phyloP scores from a whole-genome alignment of 1,140 invertebrate genomes.

The Trigoniulus corallinus region DNA sequence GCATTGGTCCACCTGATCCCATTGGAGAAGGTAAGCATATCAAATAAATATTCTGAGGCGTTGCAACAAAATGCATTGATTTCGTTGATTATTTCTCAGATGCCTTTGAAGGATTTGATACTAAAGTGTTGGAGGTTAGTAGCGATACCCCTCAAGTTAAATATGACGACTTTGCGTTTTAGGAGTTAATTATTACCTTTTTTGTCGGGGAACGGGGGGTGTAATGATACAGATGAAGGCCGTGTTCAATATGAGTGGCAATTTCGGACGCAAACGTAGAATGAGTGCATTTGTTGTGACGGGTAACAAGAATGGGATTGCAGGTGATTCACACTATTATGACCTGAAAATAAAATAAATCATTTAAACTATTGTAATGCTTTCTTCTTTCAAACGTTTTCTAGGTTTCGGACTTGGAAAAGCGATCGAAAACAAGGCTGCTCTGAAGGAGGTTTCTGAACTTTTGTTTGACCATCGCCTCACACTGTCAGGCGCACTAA shows the following conservation, averaged over 20 bases:
- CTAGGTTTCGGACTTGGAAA: constrained; percentile 51
- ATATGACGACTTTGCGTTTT: no score
- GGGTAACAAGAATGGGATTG: constrained; percentile 76
- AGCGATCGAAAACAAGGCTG: constrained; percentile 40
- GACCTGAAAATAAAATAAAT: no score
- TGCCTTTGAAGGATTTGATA: constrained; percentile 71
- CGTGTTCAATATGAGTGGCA: constrained; percentile 68
- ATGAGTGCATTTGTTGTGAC: constrained; percentile 55
- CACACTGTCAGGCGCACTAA: background rate
- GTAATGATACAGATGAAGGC: constrained; percentile 37
- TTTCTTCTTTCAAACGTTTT: constrained; percentile 7
- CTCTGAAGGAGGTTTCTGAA: constrained; percentile 37
- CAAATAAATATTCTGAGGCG: no score
- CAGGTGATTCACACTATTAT: constrained; percentile 29
- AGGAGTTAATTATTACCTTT: no score
- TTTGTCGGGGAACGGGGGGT: no score
- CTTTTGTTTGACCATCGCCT: no score
- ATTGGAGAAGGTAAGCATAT: constrained; percentile 54
- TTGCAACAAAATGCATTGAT: no score
- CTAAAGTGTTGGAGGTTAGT: constrained; percentile 55
- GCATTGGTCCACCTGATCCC: constrained; percentile 70
- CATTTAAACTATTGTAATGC: no score
- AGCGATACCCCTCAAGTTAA: no score
- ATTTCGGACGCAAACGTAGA: constrained; percentile 52
- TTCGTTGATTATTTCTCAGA: constrained; percentile 49